These are phyloP conservation scores for Aulostomus chinensis DNA, from an alignment of 2,797 vertebrate genomes.

Conservation along the genomic window DNA sequence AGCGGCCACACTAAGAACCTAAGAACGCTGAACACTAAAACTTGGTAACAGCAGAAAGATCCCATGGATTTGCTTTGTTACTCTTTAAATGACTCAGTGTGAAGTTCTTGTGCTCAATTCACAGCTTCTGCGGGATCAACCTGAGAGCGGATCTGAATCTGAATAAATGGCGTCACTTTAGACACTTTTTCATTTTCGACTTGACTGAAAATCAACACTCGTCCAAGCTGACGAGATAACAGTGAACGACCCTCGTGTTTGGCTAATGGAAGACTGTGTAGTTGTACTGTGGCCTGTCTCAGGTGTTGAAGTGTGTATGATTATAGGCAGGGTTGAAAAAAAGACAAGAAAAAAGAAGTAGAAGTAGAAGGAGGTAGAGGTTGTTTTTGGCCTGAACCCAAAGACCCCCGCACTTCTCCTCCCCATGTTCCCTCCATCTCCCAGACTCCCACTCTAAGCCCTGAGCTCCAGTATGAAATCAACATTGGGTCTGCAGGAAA, in stretches of 20 bases:
- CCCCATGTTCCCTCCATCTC: constrained; percentile 43
- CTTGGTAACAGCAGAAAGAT: no score
- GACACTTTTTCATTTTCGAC: no score
- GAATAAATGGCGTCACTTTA: no score
- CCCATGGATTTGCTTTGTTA: no score
- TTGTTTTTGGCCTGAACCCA: constrained; percentile 65
- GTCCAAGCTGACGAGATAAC: no score
- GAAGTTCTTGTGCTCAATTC: no score
- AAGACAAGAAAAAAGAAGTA: constrained; percentile 34
- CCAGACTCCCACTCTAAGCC: constrained; percentile 67
- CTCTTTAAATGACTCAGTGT: no score
- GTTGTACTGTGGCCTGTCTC: constrained; percentile 13
- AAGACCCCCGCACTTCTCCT: constrained; percentile 52
- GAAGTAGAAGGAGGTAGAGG: constrained; percentile 56
- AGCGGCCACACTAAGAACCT: no score
- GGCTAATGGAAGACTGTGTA: constrained; percentile 13
- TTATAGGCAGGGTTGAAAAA: constrained; percentile 26
- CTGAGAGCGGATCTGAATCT: no score
- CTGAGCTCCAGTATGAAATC: constrained; percentile 75
- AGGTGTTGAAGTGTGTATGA: constrained; percentile 34
- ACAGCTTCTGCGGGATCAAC: no score
- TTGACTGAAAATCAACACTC: no score
- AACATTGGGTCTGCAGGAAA: constrained; percentile 78
- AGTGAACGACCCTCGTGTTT: background rate
- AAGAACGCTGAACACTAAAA: no score